These are phyloP conservation scores for Drosophila simulans DNA, from an alignment of 1,140 invertebrate species.

Conservation along the genomic window DNA sequence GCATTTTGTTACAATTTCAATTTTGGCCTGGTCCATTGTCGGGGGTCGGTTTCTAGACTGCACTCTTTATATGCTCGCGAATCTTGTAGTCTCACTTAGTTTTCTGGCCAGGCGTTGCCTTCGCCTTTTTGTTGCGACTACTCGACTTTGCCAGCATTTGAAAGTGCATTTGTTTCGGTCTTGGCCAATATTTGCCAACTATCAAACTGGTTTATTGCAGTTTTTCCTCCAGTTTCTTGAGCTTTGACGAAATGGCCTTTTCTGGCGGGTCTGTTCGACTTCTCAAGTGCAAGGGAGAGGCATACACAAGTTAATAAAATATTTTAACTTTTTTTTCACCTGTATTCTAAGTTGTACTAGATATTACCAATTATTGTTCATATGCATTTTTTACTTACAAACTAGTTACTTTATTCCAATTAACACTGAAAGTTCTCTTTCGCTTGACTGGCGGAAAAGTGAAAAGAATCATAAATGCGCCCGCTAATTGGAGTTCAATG, in stretches of 20 bases:
- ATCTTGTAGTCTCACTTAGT: constrained; percentile 18
- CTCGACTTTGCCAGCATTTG: constrained; percentile 40
- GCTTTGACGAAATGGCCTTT: constrained; percentile 48
- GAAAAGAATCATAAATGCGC: constrained; percentile 18
- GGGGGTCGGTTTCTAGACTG: constrained; percentile 45
- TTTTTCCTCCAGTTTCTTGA: constrained; percentile 27
- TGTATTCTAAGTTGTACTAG: too few relatives aligned
- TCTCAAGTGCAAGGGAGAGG: constrained; percentile 47
- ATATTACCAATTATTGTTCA: background rate
- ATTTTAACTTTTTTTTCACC: background rate
- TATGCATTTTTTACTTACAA: too few relatives aligned
- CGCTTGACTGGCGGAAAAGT: constrained; percentile 28
- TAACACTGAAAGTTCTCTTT: constrained; percentile 1
- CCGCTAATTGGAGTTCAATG: constrained; percentile 42
- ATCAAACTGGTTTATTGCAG: constrained; percentile 51
- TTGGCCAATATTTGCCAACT: constrained; percentile 54
- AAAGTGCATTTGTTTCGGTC: constrained; percentile 53
- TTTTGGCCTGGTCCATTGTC: constrained; percentile 52
- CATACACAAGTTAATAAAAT: background rate
- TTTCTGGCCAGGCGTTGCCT: constrained; percentile 38
- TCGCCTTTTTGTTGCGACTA: constrained; percentile 35
- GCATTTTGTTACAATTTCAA: constrained; percentile 55
- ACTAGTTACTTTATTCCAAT: background rate
- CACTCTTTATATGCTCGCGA: constrained; percentile 38
- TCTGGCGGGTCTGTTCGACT: constrained; percentile 18